phyloP scores from a whole-genome alignment of 2,113 vertebrate species.

The Eulacestoma nigropectus region DNA sequence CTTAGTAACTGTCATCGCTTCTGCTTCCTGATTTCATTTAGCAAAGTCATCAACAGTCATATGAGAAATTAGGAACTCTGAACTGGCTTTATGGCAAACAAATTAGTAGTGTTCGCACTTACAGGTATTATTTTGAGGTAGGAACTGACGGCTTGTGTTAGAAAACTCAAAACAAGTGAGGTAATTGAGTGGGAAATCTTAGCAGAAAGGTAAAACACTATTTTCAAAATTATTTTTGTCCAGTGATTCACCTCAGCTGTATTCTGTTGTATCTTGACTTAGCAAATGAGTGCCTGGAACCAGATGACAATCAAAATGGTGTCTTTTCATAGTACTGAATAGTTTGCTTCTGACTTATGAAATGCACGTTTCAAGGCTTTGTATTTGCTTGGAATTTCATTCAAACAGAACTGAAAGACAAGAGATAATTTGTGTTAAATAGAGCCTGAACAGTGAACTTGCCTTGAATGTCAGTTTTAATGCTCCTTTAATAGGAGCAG shows the following conservation, averaged over 20 bases:
- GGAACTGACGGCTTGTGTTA: neutral
- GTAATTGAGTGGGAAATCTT: neutral
- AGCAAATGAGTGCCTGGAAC: neutral
- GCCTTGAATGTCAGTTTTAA: neutral
- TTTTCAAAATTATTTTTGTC: neutral
- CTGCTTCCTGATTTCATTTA: slow-evolving; percentile 18
- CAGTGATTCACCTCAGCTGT: neutral
- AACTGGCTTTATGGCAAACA: neutral
- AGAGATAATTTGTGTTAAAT: neutral
- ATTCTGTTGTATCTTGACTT: neutral
- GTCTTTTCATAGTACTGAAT: neutral
- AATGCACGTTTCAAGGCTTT: neutral
- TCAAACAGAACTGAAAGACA: neutral
- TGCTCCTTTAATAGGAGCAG: neutral
- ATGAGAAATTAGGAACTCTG: neutral
- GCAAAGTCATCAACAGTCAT: neutral
- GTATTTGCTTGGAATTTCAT: neutral
- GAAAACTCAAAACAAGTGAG: neutral
- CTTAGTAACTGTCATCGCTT: neutral
- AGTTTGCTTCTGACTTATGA: neutral
- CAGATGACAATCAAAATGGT: neutral
- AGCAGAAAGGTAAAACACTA: neutral
- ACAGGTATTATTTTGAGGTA: neutral
- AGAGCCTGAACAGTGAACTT: neutral
- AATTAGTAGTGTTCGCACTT: neutral